Conservation (phyloP, 2,113 vertebrate genomes). For the Sturnus vulgaris region DNA sequence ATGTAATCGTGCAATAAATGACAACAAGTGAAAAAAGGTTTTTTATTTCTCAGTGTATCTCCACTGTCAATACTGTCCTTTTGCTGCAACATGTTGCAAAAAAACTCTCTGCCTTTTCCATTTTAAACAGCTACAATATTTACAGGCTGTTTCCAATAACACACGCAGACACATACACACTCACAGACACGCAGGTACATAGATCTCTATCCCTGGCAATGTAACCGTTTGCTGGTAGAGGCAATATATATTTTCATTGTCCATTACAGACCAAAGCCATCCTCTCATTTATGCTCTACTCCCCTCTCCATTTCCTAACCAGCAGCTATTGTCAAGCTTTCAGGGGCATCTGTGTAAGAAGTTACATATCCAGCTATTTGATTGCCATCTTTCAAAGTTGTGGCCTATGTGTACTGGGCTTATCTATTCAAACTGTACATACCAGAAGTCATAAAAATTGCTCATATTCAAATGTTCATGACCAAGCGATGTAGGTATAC, state of each 20-base stretch:
- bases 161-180: constrained; percentile 67
- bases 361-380: not conserved
- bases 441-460: constrained; percentile 13
- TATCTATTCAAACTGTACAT: constrained; percentile 27
- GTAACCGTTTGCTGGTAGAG: constrained; percentile 74
- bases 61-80: constrained; percentile 77
- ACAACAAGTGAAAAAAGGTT: constrained; percentile 65
- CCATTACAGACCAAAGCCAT: constrained; percentile 19
- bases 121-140: constrained; percentile 80
- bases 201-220: constrained; percentile 68
- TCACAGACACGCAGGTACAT: constrained; percentile 63
- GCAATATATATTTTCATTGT: constrained; percentile 51
- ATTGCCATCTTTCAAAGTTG: not conserved
- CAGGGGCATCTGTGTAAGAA: not conserved
- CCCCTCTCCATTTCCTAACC: constrained; percentile 17
- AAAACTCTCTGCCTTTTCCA: constrained; percentile 66
- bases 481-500: not conserved
- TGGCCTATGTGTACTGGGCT: not conserved
- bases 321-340: constrained; percentile 25
- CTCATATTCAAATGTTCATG: not conserved
- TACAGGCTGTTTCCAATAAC: constrained; percentile 74
- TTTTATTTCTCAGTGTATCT: constrained; percentile 79
- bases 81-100: constrained; percentile 74
- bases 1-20: constrained; percentile 53
- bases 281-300: not conserved